Conservation (phyloP, 2,888 invertebrate genomes). For the Erebia epiphron region DNA sequence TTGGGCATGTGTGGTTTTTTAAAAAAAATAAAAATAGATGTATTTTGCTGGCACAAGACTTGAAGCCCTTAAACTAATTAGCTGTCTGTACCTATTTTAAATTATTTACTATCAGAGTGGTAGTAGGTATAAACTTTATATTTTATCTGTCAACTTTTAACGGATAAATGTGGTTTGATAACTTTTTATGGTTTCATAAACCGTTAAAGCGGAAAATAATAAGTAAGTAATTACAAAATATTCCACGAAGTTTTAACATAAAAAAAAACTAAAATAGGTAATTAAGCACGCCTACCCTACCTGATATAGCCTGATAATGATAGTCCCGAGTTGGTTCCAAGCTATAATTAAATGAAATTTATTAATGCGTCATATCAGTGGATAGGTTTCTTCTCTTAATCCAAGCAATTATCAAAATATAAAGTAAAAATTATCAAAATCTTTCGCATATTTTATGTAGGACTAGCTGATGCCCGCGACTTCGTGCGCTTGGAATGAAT, state of each 20-base stretch:
- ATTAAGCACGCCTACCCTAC: not conserved
- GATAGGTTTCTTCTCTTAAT: not conserved
- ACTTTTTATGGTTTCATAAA: not conserved
- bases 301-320: not conserved
- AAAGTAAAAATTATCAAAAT: too few relatives aligned
- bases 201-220: not conserved
- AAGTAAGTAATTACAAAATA: not conserved
- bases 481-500: too few relatives aligned
- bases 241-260: not conserved
- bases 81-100: not conserved
- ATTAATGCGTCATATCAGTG: too few relatives aligned
- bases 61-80: not conserved
- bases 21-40: too few relatives aligned
- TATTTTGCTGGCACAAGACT: too few relatives aligned
- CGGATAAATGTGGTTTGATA: conserved; percentile 1
- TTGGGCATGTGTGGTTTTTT: too few relatives aligned
- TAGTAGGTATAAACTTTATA: not conserved
- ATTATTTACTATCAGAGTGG: not conserved
- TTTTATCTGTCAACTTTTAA: not conserved
- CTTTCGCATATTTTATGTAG: too few relatives aligned
- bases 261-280: not conserved
- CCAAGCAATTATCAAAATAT: not conserved
- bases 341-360: not conserved
- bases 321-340: not conserved
- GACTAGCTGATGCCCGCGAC: too few relatives aligned